Evolutionary conservation across 2,888 invertebrate species (phyloP), one percentile per base, ranked within the genome.

Genomic region (Volucella zonaria): DNA sequence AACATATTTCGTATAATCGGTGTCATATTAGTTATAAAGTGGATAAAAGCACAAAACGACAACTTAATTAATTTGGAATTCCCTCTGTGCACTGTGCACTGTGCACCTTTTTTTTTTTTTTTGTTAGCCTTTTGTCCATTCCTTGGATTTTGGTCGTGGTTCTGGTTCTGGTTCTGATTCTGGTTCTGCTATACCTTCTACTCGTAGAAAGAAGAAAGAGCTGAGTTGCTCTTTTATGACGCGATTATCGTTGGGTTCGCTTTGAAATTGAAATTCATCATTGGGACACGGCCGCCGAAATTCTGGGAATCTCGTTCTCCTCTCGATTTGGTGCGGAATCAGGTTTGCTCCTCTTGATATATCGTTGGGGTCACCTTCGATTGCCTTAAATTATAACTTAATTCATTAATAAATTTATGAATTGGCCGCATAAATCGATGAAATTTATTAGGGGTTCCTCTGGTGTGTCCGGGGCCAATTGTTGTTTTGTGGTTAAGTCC

Each of bases 1-100:
- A 91, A 91, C 91, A 91, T 91, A 91, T 91, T 90, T 91, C 91
- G 90, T 90, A 91, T 91, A 91, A 91, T 91, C 91, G 90, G 90
- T 91, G 91, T 91, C 91, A 90, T 91, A 91, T 91, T 91, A 91
- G 91, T 90, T 90, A 91, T 91, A 91, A 91, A 91, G 90, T 90
- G 90, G 90, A 90, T 90, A 90, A 90, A 90, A 90, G 90, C 89
- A 89, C 89, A 90, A 90, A 91, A 91, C 90, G 91, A 91, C 91
- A 91, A 90, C 89, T 91, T 91, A 90, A 91, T 91, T 91, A 91
- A 91, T 91, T 91, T 90, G 89, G 90, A 89, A 89, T 90, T 90
- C 90, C 89, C 80, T 85, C 67, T 79, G 79, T 71, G 83, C 45
- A 70, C 59, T 31, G 31, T 31, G 31, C 31, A 23, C 61, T n/a